phyloP scores from a whole-genome alignment of 2,797 vertebrate species.

The Crenuchus spilurus region DNA sequence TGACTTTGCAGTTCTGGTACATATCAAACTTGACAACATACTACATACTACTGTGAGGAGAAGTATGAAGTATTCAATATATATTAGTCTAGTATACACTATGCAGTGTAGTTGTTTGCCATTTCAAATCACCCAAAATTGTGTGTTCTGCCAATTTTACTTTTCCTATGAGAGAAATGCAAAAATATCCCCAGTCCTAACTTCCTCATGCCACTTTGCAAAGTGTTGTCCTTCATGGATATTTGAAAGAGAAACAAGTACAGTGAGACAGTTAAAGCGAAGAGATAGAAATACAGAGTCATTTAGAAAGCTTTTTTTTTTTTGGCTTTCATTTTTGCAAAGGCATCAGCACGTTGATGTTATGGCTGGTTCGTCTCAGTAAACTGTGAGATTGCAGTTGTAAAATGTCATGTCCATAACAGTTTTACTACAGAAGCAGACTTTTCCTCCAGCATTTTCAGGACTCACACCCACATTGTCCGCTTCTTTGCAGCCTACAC shows the following conservation, averaged over 20 bases:
- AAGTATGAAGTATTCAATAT: no score
- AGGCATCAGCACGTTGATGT: neutral
- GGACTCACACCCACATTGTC: constrained; percentile 1
- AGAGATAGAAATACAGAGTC: neutral
- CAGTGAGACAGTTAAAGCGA: neutral
- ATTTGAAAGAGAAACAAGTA: neutral
- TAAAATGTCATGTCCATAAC: neutral
- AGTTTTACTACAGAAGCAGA: constrained; percentile 4
- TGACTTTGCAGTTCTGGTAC: no score
- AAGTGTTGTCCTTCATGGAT: neutral
- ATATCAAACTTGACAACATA: no score
- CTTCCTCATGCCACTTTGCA: no score
- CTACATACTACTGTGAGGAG: no score
- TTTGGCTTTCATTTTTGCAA: neutral
- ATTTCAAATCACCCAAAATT: no score
- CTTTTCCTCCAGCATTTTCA: constrained; percentile 2
- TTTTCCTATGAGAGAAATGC: no score
- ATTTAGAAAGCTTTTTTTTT: neutral
- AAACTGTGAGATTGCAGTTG: neutral
- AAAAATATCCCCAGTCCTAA: no score
- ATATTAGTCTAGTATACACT: no score
- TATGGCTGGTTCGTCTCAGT: neutral
- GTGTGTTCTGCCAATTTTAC: no score
- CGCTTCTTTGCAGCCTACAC: neutral
- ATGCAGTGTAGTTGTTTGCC: no score